These are phyloP conservation scores for Dreissena polymorpha DNA, from an alignment of 1,140 invertebrate species.

Conservation along the genomic window DNA sequence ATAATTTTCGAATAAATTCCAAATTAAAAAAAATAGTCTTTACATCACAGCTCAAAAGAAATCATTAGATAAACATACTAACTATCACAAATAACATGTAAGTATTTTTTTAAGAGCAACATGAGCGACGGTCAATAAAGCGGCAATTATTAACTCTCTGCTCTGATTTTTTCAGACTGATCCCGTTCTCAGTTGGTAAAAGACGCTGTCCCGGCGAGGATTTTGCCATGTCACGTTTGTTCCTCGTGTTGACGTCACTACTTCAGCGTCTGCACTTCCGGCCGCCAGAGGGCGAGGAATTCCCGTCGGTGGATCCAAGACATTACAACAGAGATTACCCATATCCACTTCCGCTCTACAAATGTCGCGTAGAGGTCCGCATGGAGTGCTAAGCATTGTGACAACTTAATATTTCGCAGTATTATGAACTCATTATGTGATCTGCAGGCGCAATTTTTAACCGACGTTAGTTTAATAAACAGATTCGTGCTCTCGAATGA, in stretches of 20 bases:
- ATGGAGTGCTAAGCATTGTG: not conserved
- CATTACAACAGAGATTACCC: constrained; percentile 49
- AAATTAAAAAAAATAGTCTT: not conserved
- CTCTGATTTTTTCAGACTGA: constrained; percentile 42
- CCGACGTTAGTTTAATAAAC: too few relatives aligned
- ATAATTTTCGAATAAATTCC: not conserved
- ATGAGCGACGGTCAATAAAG: too few relatives aligned
- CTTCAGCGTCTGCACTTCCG: constrained; percentile 28
- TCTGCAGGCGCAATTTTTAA: too few relatives aligned
- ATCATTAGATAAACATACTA: not conserved
- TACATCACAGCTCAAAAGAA: not conserved
- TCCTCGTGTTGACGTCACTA: constrained; percentile 25
- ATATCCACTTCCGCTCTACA: constrained; percentile 24
- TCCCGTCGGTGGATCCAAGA: constrained; percentile 42
- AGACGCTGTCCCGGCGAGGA: constrained; percentile 46
- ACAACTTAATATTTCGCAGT: too few relatives aligned
- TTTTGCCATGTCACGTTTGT: constrained; percentile 44
- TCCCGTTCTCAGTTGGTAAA: constrained; percentile 47
- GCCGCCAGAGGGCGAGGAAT: constrained; percentile 19
- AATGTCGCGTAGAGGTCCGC: constrained; percentile 24
- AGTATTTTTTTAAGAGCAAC: too few relatives aligned
- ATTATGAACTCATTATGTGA: too few relatives aligned
- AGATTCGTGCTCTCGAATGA: too few relatives aligned
- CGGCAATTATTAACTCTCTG: too few relatives aligned
- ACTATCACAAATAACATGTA: too few relatives aligned